phyloP scores from a whole-genome alignment of 2,888 invertebrate species.

The Branchipolynoe longqiensis region DNA sequence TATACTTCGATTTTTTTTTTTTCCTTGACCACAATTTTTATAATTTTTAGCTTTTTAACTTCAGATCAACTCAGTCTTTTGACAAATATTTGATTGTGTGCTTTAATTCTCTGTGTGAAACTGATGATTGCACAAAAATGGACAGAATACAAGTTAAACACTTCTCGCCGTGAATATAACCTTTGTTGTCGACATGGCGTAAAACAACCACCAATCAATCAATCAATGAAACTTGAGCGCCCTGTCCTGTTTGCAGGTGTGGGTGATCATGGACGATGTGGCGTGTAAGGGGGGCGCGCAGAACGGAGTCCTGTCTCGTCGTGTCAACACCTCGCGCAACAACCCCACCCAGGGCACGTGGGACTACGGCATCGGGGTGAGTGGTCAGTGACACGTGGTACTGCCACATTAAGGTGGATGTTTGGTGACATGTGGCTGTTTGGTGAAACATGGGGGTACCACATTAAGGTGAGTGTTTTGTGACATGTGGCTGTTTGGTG shows the following conservation, averaged over 20 bases:
- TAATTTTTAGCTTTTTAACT: background rate
- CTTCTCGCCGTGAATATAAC: too few species aligned
- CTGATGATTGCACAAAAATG: too few species aligned
- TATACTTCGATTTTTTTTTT: too few species aligned
- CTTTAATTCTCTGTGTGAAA: too few species aligned
- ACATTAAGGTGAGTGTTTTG: background rate
- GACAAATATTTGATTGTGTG: too few species aligned
- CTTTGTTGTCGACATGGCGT: too few species aligned
- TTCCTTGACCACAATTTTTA: too few species aligned
- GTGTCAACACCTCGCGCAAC: conserved; percentile 27
- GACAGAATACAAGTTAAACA: too few species aligned
- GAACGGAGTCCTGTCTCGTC: conserved; percentile 37
- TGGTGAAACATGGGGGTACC: background rate
- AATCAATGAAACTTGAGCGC: too few species aligned
- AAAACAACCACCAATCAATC: too few species aligned
- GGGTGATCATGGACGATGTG: conserved; percentile 54
- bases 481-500: background rate
- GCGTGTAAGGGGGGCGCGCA: conserved; percentile 20
- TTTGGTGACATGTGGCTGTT: background rate
- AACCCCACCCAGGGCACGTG: conserved; percentile 42
- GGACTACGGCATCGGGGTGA: conserved; percentile 59
- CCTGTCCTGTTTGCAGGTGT: conserved; percentile 46
- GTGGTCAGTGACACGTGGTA: background rate
- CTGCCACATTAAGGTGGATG: too few species aligned
- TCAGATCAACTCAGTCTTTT: background rate